phyloP scores from a whole-genome alignment of 2,797 vertebrate genomes.

The Poeciliopsis infans region DNA sequence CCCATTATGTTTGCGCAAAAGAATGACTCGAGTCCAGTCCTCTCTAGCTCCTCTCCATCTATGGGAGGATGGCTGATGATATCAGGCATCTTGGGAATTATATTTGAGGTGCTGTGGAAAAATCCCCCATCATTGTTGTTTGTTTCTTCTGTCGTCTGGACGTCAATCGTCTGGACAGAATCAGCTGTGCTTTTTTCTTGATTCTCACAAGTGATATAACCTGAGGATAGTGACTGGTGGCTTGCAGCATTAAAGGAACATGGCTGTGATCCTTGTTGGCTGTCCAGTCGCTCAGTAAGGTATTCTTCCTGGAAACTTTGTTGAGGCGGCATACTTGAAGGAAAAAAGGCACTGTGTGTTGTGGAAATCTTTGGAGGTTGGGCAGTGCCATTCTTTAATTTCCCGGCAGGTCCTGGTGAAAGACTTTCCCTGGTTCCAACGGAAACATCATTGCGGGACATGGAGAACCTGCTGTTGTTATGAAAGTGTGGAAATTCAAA shows the following conservation, averaged over 20 bases:
- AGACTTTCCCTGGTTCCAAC: constrained; percentile 24
- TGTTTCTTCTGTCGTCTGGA: constrained; percentile 20
- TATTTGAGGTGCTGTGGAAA: constrained; percentile 59
- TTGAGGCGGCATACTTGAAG: constrained; percentile 39
- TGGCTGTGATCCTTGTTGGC: constrained; percentile 35
- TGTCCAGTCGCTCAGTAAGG: constrained; percentile 37
- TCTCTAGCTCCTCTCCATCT: constrained; percentile 74
- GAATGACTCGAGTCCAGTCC: constrained; percentile 42
- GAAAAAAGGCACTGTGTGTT: constrained; percentile 43
- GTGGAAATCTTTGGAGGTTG: constrained; percentile 57
- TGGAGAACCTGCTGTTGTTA: constrained; percentile 5
- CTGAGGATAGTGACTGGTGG: constrained; percentile 65
- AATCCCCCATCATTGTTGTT: constrained; percentile 35
- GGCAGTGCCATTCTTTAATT: constrained; percentile 19
- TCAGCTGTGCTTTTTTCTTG: constrained; percentile 39
- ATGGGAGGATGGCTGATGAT: constrained; percentile 78
- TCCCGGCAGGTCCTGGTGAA: constrained; percentile 14
- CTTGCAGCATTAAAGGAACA: constrained; percentile 28
- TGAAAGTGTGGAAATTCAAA: constrained; percentile 17
- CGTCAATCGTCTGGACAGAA: constrained; percentile 21
- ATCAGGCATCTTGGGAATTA: constrained; percentile 60
- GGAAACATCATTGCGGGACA: constrained; percentile 13
- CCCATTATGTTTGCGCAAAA: constrained; percentile 27
- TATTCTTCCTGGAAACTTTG: constrained; percentile 35
- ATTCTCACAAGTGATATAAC: constrained; percentile 67